Conservation (phyloP, 2,113 vertebrate species). For the Garra rufa region DNA sequence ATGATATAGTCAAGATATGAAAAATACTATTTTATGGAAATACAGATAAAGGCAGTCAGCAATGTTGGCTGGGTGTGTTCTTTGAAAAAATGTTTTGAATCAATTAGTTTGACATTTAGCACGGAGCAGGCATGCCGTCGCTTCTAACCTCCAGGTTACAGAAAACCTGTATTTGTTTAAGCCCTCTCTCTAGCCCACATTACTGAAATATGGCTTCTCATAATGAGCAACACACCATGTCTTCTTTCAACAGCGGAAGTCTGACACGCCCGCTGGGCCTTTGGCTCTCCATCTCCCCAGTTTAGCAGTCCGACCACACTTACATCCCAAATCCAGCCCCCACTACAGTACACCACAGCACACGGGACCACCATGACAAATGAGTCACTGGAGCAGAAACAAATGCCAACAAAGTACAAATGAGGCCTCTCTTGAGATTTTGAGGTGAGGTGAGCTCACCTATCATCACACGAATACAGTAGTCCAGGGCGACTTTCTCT, state of each 20-base stretch:
- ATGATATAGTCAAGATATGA: neutral
- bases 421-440: conserved; percentile 57
- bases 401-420: conserved; percentile 61
- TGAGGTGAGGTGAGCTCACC: conserved; percentile 46
- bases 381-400: conserved; percentile 34
- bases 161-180: conserved; percentile 55
- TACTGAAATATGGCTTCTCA: conserved; percentile 42
- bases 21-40: neutral
- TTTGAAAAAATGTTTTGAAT: conserved; percentile 12
- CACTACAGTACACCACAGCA: conserved; percentile 59
- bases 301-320: conserved; percentile 20
- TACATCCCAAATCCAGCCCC: neutral
- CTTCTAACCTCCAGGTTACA: conserved; percentile 22
- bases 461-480: conserved; percentile 59
- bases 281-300: conserved; percentile 39
- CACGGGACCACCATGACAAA: conserved; percentile 79
- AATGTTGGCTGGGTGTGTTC: neutral
- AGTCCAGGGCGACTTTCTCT: conserved; percentile 59
- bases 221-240: conserved; percentile 50
- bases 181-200: conserved; percentile 46
- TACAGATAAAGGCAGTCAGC: neutral
- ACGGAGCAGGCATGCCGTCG: neutral
- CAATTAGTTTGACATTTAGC: conserved; percentile 14
- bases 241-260: conserved; percentile 59
- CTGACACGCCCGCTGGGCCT: conserved; percentile 33